A percentile compares a stretch with the other conserved stretches of the same genome.
phyloP scores from a whole-genome alignment of 2,797 vertebrate genomes.

The Merluccius polli region DNA sequence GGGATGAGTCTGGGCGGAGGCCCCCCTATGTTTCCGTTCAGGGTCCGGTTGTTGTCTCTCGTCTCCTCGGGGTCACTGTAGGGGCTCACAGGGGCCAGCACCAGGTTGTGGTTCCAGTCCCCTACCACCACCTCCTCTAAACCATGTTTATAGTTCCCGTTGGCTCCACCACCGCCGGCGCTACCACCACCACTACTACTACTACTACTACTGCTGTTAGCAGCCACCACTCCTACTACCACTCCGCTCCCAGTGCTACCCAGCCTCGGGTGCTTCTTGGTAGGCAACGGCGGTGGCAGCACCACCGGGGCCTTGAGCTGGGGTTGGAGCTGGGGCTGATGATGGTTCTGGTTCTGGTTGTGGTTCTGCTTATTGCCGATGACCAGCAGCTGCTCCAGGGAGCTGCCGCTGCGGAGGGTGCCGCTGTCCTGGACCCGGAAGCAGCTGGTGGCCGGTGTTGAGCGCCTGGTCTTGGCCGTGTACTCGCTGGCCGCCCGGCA shows the following conservation, averaged over 20 bases:
- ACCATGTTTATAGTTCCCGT: constrained; percentile 74
- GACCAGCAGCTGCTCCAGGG: constrained; percentile 80
- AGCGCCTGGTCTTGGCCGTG: constrained; percentile 70
- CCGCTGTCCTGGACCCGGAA: constrained; percentile 76
- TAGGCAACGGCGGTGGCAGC: constrained; percentile 71
- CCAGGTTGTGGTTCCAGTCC: constrained; percentile 82
- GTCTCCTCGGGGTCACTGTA: constrained; percentile 86
- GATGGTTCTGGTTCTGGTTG: constrained; percentile 35
- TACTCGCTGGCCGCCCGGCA: constrained; percentile 75
- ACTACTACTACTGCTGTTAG: too few relatives aligned
- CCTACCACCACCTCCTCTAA: constrained; percentile 78
- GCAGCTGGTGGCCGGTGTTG: constrained; percentile 75
- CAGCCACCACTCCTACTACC: constrained; percentile 13
- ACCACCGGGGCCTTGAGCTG: constrained; percentile 48
- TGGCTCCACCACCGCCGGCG: constrained; percentile 37
- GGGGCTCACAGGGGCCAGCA: constrained; percentile 74
- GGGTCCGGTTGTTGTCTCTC: constrained; percentile 74
- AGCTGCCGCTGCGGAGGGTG: constrained; percentile 73
- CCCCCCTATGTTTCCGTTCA: constrained; percentile 81
- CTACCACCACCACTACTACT: background rate
- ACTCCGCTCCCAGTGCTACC: constrained; percentile 45
- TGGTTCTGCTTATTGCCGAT: constrained; percentile 61
- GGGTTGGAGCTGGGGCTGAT: background rate
- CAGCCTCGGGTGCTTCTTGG: constrained; percentile 75
- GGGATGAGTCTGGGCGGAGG: constrained; percentile 96